Percentiles rank a stretch among this genome's conserved stretches.
Evolutionary conservation across 2,797 vertebrate species (phyloP).

Genomic region (Periophthalmus magnuspinnatus): DNA sequence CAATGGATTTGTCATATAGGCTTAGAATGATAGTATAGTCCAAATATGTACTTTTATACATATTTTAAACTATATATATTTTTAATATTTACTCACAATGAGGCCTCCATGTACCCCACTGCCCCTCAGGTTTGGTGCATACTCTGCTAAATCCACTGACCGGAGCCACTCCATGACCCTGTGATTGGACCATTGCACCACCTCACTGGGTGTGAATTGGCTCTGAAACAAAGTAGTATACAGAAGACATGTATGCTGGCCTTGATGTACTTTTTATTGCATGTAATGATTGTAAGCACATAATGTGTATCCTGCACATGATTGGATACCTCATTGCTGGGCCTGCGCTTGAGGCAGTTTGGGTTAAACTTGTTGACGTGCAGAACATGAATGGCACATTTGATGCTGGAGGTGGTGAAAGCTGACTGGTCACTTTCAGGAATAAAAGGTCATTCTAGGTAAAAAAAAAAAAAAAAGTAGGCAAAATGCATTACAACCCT

Average conservation of each 20-base stretch:
- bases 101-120: constrained; percentile 95
- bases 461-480: not conserved
- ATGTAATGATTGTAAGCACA: not conserved
- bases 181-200: constrained; percentile 98
- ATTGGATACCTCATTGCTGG: constrained; percentile 83
- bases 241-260: not conserved
- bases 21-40: no score
- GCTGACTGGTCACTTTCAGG: constrained; percentile 95
- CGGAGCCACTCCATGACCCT: constrained; percentile 98
- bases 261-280: not conserved
- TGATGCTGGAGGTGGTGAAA: constrained; percentile 97
- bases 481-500: not conserved
- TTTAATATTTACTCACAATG: constrained; percentile 80
- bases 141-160: constrained; percentile 94
- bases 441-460: constrained; percentile 91
- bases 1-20: no score
- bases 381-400: constrained; percentile 95
- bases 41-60: no score
- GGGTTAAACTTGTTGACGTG: constrained; percentile 91
- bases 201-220: constrained; percentile 82
- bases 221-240: constrained; percentile 64
- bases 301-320: not conserved
- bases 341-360: constrained; percentile 90
- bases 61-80: no score
- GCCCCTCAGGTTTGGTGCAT: constrained; percentile 94